Percentiles rank a stretch among this genome's conserved stretches.
phyloP scores from a whole-genome alignment of 2,113 vertebrate genomes.

The Procavia capensis region DNA sequence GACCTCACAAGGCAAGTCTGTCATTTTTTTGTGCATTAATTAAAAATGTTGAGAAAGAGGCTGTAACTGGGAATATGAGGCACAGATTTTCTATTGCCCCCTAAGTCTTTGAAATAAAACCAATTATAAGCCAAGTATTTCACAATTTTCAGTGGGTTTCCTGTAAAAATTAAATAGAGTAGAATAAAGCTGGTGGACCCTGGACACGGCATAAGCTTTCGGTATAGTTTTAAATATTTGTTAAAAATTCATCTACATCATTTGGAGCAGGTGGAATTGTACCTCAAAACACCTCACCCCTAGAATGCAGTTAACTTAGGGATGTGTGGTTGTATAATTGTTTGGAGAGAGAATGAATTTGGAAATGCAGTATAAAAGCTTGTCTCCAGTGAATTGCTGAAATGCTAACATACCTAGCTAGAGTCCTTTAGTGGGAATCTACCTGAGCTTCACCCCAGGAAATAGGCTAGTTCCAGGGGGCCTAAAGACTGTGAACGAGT shows the following conservation, averaged over 20 bases:
- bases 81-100: constrained; percentile 78
- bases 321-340: background rate
- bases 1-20: constrained; percentile 97
- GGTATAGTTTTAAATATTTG: constrained; percentile 40
- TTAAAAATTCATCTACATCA: constrained; percentile 31
- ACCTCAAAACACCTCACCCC: background rate
- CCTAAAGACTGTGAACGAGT: constrained; percentile 37
- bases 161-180: background rate
- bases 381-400: constrained; percentile 44
- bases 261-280: constrained; percentile 32
- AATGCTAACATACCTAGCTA: background rate
- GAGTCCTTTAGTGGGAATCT: background rate
- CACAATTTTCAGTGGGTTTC: background rate
- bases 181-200: background rate
- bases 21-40: constrained; percentile 89
- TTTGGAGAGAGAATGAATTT: background rate
- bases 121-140: background rate
- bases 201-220: background rate
- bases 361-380: background rate
- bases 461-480: background rate
- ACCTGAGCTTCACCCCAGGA: background rate
- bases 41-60: constrained; percentile 87
- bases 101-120: constrained; percentile 65
- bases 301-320: background rate
- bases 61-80: constrained; percentile 83